Percentiles rank a stretch among this genome's conserved stretches.
phyloP scores from a whole-genome alignment of 2,797 vertebrate genomes.

The Nothura maculosa region DNA sequence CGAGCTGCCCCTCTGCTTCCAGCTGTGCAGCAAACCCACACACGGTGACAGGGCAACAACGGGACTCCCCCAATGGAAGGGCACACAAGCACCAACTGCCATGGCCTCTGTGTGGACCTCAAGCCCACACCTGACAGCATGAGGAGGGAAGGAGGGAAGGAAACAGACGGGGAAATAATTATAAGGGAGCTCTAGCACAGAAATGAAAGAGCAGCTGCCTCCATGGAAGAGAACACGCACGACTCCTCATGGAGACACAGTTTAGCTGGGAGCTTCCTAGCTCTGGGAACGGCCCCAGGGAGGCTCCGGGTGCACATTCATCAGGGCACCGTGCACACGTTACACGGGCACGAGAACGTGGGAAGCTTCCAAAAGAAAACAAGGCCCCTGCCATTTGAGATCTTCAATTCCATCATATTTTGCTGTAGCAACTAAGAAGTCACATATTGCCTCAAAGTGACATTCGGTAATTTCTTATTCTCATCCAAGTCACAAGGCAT shows the following conservation, averaged over 20 bases:
- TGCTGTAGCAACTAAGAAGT: not conserved
- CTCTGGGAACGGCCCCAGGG: not conserved
- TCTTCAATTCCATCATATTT: not conserved
- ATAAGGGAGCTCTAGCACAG: conserved; percentile 16
- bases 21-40: not conserved
- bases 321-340: not conserved
- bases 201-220: not conserved
- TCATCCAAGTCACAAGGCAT: not conserved
- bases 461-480: not conserved
- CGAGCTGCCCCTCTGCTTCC: not conserved
- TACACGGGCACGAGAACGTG: not conserved
- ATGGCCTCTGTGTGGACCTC: not conserved
- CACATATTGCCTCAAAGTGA: not conserved
- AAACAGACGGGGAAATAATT: not conserved
- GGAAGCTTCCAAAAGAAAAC: not conserved
- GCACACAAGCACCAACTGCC: not conserved
- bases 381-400: not conserved
- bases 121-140: not conserved
- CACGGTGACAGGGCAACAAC: not conserved
- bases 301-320: conserved; percentile 30
- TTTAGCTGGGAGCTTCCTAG: conserved; percentile 41
- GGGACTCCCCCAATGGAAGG: not conserved
- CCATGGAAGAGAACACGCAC: not conserved
- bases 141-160: conserved; percentile 6
- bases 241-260: conserved; percentile 33